These are phyloP conservation scores for Rhingia rostrata DNA, from an alignment of 2,888 invertebrate genomes.

Conservation along the genomic window DNA sequence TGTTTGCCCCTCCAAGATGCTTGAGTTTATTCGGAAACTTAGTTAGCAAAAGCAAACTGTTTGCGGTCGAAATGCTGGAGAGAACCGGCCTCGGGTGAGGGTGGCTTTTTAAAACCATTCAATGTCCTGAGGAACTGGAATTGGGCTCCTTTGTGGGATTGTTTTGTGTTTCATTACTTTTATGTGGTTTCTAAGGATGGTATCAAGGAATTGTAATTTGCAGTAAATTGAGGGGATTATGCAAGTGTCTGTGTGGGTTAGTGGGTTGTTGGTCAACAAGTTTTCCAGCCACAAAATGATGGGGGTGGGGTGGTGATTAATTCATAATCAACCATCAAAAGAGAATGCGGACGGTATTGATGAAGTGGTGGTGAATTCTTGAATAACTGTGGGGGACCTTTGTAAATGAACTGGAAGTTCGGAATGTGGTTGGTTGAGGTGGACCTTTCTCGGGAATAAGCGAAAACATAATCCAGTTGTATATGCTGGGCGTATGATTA, in stretches of 20 bases:
- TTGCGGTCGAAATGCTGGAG: neutral
- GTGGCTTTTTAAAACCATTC: neutral
- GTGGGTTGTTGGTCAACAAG: conserved; percentile 15
- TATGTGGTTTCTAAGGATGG: conserved; percentile 55
- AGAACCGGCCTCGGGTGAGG: neutral
- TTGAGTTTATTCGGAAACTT: conserved; percentile 65
- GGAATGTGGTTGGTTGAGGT: too few relatives aligned
- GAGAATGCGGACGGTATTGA: too few relatives aligned
- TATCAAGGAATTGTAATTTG: conserved; percentile 42
- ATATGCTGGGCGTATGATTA: too few relatives aligned
- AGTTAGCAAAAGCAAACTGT: conserved; percentile 8
- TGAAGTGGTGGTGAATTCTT: too few relatives aligned
- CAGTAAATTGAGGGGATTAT: conserved; percentile 44
- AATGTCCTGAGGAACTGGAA: neutral
- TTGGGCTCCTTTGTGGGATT: conserved; percentile 38
- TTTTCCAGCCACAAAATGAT: neutral
- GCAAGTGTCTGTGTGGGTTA: neutral
- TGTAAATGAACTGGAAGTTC: too few relatives aligned
- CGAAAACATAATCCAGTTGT: too few relatives aligned
- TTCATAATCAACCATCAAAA: too few relatives aligned
- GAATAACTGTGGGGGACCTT: too few relatives aligned
- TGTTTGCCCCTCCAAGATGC: conserved; percentile 58
- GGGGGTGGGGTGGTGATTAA: too few relatives aligned
- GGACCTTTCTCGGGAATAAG: too few relatives aligned
- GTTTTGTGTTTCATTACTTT: conserved; percentile 54